Evolutionary conservation across 1,140 invertebrate species (phyloP), one percentile per base, ranked within the genome.

Genomic region (Gonatopus flavifemur): DNA sequence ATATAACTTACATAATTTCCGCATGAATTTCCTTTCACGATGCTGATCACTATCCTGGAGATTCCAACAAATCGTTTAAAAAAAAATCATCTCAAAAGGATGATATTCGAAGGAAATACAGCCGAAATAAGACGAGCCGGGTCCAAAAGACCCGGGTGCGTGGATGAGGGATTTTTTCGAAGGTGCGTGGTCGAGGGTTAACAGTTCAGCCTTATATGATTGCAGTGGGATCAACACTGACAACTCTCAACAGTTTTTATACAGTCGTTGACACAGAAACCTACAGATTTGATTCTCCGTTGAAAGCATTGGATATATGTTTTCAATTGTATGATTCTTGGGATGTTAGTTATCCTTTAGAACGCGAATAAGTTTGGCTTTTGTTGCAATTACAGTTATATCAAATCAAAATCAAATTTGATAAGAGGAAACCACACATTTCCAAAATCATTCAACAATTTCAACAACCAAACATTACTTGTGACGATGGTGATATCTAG

Each of bases 121-220:
- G n/a, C n/a, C n/a, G n/a, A n/a, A n/a, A n/a, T n/a, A n/a, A n/a
- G n/a, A n/a, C n/a, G n/a, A n/a, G n/a, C n/a, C n/a, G n/a, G n/a
- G n/a, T n/a, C n/a, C n/a, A n/a, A n/a, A n/a, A n/a, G n/a, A n/a
- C n/a, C n/a, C n/a, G n/a, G n/a, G n/a, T n/a, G n/a, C n/a, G n/a
- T n/a, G n/a, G n/a, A n/a, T n/a, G n/a, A n/a, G n/a, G n/a, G n/a
- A n/a, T n/a, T n/a, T n/a, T n/a, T n/a, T n/a, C n/a, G n/a, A n/a
- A n/a, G n/a, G n/a, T n/a, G n/a, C n/a, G n/a, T n/a, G n/a, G n/a
- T n/a, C n/a, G n/a, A n/a, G n/a, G n/a, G n/a, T n/a, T 45, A 21
- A 45, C 25, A n/a, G 42, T 45, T 24, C 49, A 52, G 46, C 41
- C 41, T 15, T 52, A 46, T 20, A 30, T 52, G n/a, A 32, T 52